These are phyloP conservation scores for Junonia oenone DNA, from an alignment of 2,888 invertebrate species.

Conservation along the genomic window DNA sequence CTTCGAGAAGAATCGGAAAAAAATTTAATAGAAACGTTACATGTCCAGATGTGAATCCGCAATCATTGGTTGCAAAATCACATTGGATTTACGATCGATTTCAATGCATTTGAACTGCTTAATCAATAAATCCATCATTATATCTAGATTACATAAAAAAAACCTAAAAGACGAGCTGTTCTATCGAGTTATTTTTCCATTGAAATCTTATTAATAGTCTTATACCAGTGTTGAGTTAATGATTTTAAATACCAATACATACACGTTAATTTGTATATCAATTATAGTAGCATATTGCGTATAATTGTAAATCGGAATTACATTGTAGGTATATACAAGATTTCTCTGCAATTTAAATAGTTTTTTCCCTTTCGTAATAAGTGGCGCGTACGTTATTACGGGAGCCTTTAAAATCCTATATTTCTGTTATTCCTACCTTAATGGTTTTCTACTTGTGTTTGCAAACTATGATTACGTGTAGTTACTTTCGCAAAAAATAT, in stretches of 20 bases:
- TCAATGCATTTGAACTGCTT: no score
- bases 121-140: no score
- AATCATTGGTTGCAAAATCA: no score
- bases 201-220: background rate
- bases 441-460: constrained; percentile 15
- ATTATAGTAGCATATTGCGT: no score
- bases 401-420: constrained; percentile 5
- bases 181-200: background rate
- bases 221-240: background rate
- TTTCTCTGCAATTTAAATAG: background rate
- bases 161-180: no score
- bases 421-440: constrained; percentile 10
- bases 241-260: background rate
- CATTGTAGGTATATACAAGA: background rate
- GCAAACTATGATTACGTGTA: constrained; percentile 16
- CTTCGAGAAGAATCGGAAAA: no score
- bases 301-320: background rate
- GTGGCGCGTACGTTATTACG: background rate
- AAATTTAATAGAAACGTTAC: no score
- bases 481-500: constrained; percentile 14
- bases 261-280: background rate
- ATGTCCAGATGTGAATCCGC: no score
- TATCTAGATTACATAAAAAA: no score
- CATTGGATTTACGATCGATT: no score
- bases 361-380: background rate